These are phyloP conservation scores for Lasioglossum albipes DNA, from an alignment of 1,140 invertebrate species.

Conservation along the genomic window DNA sequence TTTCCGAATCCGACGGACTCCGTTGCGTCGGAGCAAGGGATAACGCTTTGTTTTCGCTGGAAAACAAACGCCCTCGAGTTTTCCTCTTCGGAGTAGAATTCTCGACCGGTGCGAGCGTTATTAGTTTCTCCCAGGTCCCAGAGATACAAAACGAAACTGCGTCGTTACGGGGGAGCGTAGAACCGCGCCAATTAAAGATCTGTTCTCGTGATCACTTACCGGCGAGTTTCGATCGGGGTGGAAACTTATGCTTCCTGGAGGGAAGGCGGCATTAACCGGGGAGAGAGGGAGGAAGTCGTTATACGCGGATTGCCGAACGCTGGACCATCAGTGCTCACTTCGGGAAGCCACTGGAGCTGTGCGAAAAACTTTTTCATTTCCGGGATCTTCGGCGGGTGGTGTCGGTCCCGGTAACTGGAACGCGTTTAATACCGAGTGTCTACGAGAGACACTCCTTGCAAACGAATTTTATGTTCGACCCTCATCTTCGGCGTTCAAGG, in stretches of 20 bases:
- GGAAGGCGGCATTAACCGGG: constrained; percentile 43
- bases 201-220: constrained; percentile 19
- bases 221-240: constrained; percentile 18
- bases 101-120: too few species aligned
- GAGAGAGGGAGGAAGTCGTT: constrained; percentile 40
- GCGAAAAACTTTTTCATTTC: constrained; percentile 59
- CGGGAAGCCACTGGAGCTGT: constrained; percentile 28
- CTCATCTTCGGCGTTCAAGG: too few species aligned
- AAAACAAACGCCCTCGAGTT: too few species aligned
- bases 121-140: too few species aligned
- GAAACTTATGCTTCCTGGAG: constrained; percentile 14
- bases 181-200: constrained; percentile 35
- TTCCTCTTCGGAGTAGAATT: too few species aligned
- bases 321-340: constrained; percentile 23
- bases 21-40: too few species aligned
- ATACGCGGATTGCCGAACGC: constrained; percentile 48
- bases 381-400: constrained; percentile 1
- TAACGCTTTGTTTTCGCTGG: too few species aligned
- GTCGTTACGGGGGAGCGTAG: background rate
- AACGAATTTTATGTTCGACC: too few species aligned
- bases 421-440: constrained; percentile 22
- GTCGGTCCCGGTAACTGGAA: background rate
- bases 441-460: too few species aligned
- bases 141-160: background rate
- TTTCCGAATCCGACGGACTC: too few species aligned